These are phyloP conservation scores for Meta bourneti DNA, from an alignment of 2,888 invertebrate species.

Conservation along the genomic window DNA sequence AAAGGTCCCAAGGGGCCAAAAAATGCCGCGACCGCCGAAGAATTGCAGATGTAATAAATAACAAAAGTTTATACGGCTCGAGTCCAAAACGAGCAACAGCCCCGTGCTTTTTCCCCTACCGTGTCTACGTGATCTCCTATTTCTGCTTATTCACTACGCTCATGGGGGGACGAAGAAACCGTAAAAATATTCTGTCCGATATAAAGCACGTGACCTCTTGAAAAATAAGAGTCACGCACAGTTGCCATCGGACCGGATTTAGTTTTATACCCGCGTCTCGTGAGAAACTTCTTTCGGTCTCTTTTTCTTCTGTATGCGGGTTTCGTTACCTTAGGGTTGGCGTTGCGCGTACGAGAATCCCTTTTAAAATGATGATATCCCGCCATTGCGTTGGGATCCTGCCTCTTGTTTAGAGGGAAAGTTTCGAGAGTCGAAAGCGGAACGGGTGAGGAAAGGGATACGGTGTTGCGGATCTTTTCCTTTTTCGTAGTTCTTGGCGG, in stretches of 20 bases:
- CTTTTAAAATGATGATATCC: slow-evolving; percentile 64
- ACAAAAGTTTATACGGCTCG: slow-evolving; percentile 57
- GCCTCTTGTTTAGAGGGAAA: background rate
- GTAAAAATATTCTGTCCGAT: slow-evolving; percentile 50
- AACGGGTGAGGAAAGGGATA: background rate
- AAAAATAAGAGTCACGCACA: slow-evolving; percentile 67
- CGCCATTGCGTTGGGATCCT: background rate
- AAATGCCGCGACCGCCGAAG: slow-evolving; percentile 3
- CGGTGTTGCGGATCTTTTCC: too few species aligned
- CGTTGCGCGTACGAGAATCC: slow-evolving; percentile 54
- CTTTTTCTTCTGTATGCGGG: background rate
- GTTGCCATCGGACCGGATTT: slow-evolving; percentile 50
- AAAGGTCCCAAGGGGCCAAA: background rate
- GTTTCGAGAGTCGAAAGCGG: background rate
- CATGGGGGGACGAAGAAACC: background rate
- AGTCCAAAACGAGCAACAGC: slow-evolving; percentile 53
- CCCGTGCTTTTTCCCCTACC: background rate
- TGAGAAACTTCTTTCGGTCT: slow-evolving; percentile 7
- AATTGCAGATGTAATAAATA: slow-evolving; percentile 50
- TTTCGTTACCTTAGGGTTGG: slow-evolving; percentile 30
- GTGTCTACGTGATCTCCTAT: slow-evolving; percentile 53
- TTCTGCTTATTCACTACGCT: too few species aligned
- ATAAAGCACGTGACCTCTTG: slow-evolving; percentile 56
- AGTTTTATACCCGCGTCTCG: slow-evolving; percentile 48
- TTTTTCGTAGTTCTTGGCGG: too few species aligned